A percentile compares a stretch with the other conserved stretches of the same genome.
These are phyloP conservation scores for Oasisia sp. DNA, from an alignment of 2,888 invertebrate genomes.

Conservation along the genomic window DNA sequence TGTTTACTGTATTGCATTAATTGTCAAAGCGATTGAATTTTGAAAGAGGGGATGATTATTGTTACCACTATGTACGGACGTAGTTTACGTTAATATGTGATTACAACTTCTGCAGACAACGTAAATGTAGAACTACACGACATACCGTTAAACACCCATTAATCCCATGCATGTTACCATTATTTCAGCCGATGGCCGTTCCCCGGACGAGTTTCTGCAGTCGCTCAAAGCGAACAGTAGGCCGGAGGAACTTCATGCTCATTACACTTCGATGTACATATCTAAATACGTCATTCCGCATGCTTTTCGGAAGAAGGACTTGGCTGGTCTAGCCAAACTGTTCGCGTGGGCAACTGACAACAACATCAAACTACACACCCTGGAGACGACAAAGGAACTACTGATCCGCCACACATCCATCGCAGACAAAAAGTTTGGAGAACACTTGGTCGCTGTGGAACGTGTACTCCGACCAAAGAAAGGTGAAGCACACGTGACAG, in stretches of 20 bases:
- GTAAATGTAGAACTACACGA: not conserved
- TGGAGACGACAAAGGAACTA: not conserved
- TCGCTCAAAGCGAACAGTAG: not conserved
- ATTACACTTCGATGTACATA: not conserved
- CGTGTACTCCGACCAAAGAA: not conserved
- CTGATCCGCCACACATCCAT: not conserved
- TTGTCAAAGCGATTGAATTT: too few species aligned
- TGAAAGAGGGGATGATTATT: too few species aligned
- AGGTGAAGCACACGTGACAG: not conserved
- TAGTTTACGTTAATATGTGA: not conserved
- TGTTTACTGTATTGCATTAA: too few species aligned
- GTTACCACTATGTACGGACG: too few species aligned
- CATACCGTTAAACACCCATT: not conserved
- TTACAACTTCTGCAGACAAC: not conserved
- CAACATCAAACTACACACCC: not conserved
- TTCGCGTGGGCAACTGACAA: not conserved
- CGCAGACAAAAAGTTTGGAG: not conserved
- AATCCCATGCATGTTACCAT: not conserved
- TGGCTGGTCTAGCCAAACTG: not conserved
- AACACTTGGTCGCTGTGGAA: not conserved
- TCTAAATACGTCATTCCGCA: slow-evolving; percentile 2
- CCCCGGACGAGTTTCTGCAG: not conserved
- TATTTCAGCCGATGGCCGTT: not conserved
- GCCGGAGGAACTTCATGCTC: not conserved
- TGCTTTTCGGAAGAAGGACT: not conserved